A percentile compares a stretch with the other conserved stretches of the same genome.
phyloP scores from a whole-genome alignment of 2,888 invertebrate genomes.

The Endomychus coccineus region DNA sequence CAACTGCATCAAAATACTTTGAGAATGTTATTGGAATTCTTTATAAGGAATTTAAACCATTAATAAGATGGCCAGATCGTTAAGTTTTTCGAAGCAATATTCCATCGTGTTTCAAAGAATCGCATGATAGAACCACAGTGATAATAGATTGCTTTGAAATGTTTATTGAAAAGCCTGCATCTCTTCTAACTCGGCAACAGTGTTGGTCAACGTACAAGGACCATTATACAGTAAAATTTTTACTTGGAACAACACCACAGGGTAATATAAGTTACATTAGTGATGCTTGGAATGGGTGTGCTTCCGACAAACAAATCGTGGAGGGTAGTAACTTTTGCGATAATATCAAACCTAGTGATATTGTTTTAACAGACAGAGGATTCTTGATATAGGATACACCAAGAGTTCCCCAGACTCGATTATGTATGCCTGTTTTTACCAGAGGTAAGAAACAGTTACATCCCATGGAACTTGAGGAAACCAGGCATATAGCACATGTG shows the following conservation, averaged over 20 bases:
- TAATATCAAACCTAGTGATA: conserved; percentile 10
- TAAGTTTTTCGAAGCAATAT: not conserved
- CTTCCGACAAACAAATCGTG: conserved; percentile 13
- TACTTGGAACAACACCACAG: conserved; percentile 17
- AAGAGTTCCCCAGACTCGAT: not conserved
- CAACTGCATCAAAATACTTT: conserved; percentile 9
- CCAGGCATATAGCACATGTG: conserved; percentile 15
- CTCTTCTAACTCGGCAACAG: conserved; percentile 8
- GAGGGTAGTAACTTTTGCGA: conserved; percentile 7
- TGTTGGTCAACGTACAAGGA: conserved; percentile 18
- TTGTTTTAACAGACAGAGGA: conserved; percentile 14
- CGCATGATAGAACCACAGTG: conserved; percentile 5
- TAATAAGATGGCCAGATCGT: conserved; percentile 1
- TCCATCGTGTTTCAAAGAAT: conserved; percentile 11
- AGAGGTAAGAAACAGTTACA: conserved; percentile 12
- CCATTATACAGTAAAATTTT: conserved; percentile 16
- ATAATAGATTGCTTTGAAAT: conserved; percentile 17
- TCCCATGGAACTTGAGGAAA: conserved; percentile 15
- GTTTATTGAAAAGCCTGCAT: conserved; percentile 14
- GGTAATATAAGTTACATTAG: conserved; percentile 15
- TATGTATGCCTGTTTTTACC: conserved; percentile 13
- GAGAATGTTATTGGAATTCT: conserved; percentile 1
- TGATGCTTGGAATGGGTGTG: conserved; percentile 12
- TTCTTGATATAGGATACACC: conserved; percentile 7
- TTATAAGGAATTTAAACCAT: not conserved